Conservation (phyloP, 2,888 invertebrate species). For the Anarsia innoxiella region DNA sequence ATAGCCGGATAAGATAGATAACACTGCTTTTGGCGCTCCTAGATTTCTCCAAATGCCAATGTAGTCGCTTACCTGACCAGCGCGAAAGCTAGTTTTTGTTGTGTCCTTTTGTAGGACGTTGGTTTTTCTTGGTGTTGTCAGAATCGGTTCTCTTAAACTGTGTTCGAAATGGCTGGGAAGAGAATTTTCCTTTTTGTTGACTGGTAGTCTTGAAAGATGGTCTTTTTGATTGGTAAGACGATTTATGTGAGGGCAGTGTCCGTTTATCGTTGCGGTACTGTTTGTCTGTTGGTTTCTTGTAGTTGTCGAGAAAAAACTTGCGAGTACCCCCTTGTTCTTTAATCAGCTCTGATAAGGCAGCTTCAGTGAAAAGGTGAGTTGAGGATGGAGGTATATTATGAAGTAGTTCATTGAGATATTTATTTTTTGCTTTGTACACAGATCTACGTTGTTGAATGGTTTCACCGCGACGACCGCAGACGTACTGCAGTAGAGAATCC, state of each 20-base stretch:
- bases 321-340: slow-evolving; percentile 10
- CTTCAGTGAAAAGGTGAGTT: slow-evolving; percentile 12
- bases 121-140: not conserved
- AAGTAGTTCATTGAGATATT: slow-evolving; percentile 11
- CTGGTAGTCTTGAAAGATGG: too few relatives aligned
- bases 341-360: slow-evolving; percentile 7
- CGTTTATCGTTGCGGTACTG: not conserved
- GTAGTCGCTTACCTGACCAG: slow-evolving; percentile 2
- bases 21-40: slow-evolving; percentile 8
- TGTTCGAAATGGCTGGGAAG: too few relatives aligned
- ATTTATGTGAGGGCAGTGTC: not conserved
- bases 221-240: not conserved
- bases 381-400: slow-evolving; percentile 14
- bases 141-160: too few relatives aligned
- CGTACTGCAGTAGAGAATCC: slow-evolving; percentile 15
- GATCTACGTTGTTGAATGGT: slow-evolving; percentile 15
- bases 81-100: not conserved
- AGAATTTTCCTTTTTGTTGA: too few relatives aligned
- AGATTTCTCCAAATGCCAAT: slow-evolving; percentile 1
- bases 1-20: slow-evolving; percentile 13
- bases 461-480: slow-evolving; percentile 15
- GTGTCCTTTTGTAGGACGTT: not conserved
- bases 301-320: slow-evolving; percentile 12
- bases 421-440: slow-evolving; percentile 10
- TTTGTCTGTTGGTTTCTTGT: not conserved